These are phyloP conservation scores for Serinus canaria DNA, from an alignment of 2,113 vertebrate species.

Conservation along the genomic window DNA sequence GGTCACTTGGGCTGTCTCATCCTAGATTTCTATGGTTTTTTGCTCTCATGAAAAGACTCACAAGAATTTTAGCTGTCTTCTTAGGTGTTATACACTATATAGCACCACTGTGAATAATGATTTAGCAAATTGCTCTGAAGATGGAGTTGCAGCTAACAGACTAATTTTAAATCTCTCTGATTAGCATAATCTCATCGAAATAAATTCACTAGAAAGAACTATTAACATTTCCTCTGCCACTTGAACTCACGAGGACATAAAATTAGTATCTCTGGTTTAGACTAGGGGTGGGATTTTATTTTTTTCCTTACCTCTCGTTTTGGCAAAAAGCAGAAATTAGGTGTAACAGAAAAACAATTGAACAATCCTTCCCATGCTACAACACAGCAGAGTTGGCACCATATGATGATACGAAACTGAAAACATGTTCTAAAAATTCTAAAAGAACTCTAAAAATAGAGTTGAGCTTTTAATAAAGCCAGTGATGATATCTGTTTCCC, in stretches of 20 bases:
- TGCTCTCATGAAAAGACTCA: neutral
- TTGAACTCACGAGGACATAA: neutral
- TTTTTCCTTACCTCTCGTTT: neutral
- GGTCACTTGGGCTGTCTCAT: neutral
- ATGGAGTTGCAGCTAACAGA: neutral
- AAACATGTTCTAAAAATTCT: conserved; percentile 30
- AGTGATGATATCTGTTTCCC: neutral
- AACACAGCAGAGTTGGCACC: neutral
- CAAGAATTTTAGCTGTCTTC: neutral
- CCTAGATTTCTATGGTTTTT: neutral
- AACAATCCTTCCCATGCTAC: neutral
- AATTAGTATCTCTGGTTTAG: neutral
- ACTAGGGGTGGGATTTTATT: neutral
- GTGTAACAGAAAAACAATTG: neutral
- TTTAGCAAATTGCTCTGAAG: neutral
- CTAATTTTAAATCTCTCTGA: neutral
- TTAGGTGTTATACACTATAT: neutral
- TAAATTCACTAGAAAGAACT: neutral
- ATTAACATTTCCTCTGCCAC: neutral
- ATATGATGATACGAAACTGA: neutral
- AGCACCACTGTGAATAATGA: neutral
- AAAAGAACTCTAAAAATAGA: conserved; percentile 17
- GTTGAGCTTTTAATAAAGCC: conserved; percentile 25
- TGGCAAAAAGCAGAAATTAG: neutral
- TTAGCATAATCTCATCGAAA: neutral